Percentiles rank a stretch among this genome's conserved stretches.
Evolutionary conservation across 2,888 invertebrate species (phyloP).

Genomic region (Tinea trinotella): DNA sequence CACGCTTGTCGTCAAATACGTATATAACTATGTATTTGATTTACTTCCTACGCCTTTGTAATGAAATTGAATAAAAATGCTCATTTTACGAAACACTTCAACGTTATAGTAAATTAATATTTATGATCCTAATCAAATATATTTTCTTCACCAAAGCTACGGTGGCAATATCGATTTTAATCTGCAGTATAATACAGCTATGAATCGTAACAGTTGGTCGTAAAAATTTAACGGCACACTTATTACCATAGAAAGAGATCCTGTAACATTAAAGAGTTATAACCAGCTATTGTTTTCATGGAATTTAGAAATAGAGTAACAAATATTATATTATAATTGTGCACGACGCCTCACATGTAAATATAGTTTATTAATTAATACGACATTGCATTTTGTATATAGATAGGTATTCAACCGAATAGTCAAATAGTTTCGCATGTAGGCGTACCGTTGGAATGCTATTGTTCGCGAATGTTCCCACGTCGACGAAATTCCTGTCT

Average conservation of each 20-base stretch:
- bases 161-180: constrained; percentile 29
- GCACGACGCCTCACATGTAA: no score
- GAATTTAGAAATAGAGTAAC: constrained; percentile 5
- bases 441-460: no score
- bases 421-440: no score
- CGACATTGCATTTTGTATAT: no score
- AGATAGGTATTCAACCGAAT: no score
- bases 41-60: no score
- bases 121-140: neutral
- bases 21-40: no score
- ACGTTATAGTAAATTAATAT: neutral
- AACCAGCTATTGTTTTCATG: constrained; percentile 21
- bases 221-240: constrained; percentile 43
- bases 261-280: constrained; percentile 41
- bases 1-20: no score
- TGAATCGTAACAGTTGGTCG: constrained; percentile 35
- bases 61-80: neutral
- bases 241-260: constrained; percentile 50
- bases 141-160: constrained; percentile 16
- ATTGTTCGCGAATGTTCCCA: no score
- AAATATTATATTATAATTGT: no score
- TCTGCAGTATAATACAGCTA: constrained; percentile 30
- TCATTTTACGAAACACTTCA: neutral
- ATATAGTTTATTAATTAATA: no score
- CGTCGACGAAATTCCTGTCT: no score